Conservation (phyloP, 2,797 vertebrate genomes). For the Anisognathus igniventris region DNA sequence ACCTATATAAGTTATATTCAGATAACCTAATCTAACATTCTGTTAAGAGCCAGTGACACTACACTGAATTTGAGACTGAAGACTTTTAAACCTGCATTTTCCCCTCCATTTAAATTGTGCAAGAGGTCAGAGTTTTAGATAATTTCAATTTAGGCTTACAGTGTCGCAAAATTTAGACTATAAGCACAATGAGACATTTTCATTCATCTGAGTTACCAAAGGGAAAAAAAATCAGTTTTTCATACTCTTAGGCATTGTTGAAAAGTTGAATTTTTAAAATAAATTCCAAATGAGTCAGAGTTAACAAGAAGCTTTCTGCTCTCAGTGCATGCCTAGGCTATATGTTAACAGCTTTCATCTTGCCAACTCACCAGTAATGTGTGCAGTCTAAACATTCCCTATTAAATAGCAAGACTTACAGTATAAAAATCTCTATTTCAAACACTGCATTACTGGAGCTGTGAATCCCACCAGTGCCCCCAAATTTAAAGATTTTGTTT, state of each 20-base stretch:
- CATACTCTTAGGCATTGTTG: not conserved
- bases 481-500: not conserved
- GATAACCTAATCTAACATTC: not conserved
- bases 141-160: not conserved
- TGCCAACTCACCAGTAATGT: not conserved
- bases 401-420: not conserved
- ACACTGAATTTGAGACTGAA: not conserved
- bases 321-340: not conserved
- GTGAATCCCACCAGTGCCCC: not conserved
- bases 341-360: not conserved
- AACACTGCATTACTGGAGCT: not conserved
- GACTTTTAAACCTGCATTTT: not conserved
- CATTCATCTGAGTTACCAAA: not conserved
- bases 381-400: not conserved
- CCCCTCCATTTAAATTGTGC: not conserved
- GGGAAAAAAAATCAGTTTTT: accelerated
- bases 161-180: not conserved
- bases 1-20: not conserved
- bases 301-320: not conserved
- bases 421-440: not conserved
- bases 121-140: not conserved
- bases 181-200: not conserved
- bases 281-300: not conserved
- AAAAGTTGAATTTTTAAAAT: not conserved
- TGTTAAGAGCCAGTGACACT: not conserved